phyloP scores from a whole-genome alignment of 2,888 invertebrate species.

The Eurytoma californica region DNA sequence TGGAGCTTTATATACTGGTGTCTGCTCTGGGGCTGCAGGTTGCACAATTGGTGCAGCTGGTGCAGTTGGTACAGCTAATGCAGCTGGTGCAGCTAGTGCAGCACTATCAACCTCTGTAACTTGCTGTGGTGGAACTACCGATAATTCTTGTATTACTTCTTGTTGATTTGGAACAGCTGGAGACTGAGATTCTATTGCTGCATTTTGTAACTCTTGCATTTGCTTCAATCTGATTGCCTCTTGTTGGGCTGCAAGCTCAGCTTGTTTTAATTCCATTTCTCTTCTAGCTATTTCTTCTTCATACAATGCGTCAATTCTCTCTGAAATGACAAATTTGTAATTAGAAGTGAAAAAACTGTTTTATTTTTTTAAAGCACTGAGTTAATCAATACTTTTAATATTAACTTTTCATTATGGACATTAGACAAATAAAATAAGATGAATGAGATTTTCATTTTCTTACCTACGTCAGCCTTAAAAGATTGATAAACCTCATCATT shows the following conservation, averaged over 20 bases:
- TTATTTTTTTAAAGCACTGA: not conserved
- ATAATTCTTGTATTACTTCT: constrained; percentile 22
- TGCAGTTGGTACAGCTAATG: not conserved
- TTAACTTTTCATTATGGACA: not conserved
- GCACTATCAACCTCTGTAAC: constrained; percentile 33
- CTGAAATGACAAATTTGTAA: constrained; percentile 56
- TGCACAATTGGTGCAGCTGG: too few relatives aligned
- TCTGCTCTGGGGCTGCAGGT: too few relatives aligned
- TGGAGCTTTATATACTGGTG: not conserved
- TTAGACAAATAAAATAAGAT: too few relatives aligned
- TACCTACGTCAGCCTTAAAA: constrained; percentile 68
- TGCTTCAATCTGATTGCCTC: constrained; percentile 53
- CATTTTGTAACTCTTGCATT: constrained; percentile 47
- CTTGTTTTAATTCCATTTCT: constrained; percentile 78
- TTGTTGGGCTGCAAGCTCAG: constrained; percentile 67
- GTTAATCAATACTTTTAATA: not conserved
- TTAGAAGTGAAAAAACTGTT: constrained; percentile 16
- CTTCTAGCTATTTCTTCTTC: constrained; percentile 66
- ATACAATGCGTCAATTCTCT: constrained; percentile 62
- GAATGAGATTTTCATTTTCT: not conserved
- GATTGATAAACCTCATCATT: constrained; percentile 64
- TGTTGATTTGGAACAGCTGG: not conserved
- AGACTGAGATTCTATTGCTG: constrained; percentile 11
- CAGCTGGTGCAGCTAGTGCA: not conserved
- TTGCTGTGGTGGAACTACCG: constrained; percentile 17